Base-by-base conservation (phyloP, 1,140 invertebrate genomes). In the Lepidurus arcticus region DNA sequence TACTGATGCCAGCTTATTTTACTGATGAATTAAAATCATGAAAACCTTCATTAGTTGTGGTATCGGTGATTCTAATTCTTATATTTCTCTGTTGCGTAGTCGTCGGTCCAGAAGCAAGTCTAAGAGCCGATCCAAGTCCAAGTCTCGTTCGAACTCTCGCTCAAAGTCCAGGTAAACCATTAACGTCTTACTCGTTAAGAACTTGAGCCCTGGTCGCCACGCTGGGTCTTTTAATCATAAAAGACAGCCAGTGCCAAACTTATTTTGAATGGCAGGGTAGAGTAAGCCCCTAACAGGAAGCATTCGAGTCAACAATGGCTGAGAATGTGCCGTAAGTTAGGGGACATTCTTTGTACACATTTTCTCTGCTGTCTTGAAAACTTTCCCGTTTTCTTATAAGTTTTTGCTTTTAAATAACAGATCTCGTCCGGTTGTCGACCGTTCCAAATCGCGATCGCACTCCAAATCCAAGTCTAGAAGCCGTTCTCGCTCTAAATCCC, bases 71-170 rank as follows among this genome's bases (percentile, higher is more conserved):
- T n/a, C 7, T 77, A 42, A 34, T 78, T 75, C 73, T 73, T 44
- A 24, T 42, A 16, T 76, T 13, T 42, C 53, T 11, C 75, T 74
- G 7, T 26, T 73, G 42, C 47, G 73, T 16, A 78, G 47, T 16
- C 90, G 89, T 43, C 86, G 89, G 73, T 90, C 89, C 91, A 6
- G 91, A 80, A 92, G 92, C 1, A 85, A 88, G 82, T 91, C 90
- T 3, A 88, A 90, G 53, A 83, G 83, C 44, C 82, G 81, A 47
- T 92, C 91, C 7, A 85, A 90, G 26, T 92, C 81, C 21, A 76
- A 81, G 78, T 91, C 90, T 7, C 87, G 89, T 42, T 88, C 89
- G 81, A 88, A 91, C 79, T 90, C 90, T 76, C 87, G 88, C 43
- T 90, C 89, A 24, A 88, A 89, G 80, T 90, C 87, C 81, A 88